Evolutionary conservation across 2,113 vertebrate genomes (phyloP).

Genomic region (Leucopsar rothschildi): DNA sequence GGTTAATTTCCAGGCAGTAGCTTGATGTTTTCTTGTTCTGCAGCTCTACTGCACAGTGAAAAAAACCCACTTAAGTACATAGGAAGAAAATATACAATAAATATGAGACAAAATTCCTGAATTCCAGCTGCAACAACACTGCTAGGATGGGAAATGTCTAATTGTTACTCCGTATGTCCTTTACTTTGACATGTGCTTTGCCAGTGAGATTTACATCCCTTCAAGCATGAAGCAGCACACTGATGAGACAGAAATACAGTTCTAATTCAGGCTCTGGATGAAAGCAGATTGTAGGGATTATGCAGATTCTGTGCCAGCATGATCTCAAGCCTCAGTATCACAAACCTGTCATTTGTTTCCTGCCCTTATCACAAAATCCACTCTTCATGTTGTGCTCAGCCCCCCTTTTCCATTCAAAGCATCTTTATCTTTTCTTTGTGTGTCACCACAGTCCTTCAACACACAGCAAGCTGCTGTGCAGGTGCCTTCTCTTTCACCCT

Average conservation of each 20-base stretch:
- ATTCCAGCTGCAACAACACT: neutral
- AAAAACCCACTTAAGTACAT: neutral
- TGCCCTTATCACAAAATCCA: neutral
- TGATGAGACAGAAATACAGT: neutral
- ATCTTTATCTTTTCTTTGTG: neutral
- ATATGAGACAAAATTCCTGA: neutral
- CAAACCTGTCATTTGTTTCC: neutral
- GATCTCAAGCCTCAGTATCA: neutral
- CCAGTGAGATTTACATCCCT: neutral
- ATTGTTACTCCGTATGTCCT: neutral
- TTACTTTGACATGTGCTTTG: neutral
- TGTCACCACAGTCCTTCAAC: neutral
- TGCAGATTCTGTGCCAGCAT: neutral
- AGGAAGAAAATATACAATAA: neutral
- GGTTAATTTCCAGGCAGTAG: neutral
- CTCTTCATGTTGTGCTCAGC: neutral
- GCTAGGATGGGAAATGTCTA: neutral
- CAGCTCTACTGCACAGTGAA: neutral
- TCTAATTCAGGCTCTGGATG: neutral
- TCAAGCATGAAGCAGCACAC: rapidly evolving
- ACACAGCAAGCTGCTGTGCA: neutral
- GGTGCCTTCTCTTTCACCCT: neutral
- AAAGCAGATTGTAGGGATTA: neutral
- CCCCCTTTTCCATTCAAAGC: neutral
- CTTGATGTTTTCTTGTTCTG: neutral